Evolutionary conservation across 1,140 invertebrate species (phyloP).

Genomic region (Drosophila bocki): DNA sequence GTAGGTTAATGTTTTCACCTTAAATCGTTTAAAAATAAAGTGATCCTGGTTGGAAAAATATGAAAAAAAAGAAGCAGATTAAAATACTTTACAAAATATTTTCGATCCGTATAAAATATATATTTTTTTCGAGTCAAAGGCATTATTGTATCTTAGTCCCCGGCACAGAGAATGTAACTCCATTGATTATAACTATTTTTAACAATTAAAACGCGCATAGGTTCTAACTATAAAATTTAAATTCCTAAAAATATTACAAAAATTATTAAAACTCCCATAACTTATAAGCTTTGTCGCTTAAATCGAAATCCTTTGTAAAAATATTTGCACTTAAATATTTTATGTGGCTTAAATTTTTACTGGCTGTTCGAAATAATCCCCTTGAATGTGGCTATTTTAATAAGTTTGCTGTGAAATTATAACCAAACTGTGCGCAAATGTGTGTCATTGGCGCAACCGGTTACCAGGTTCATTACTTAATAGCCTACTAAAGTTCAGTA

Average conservation of each 20-base stretch:
- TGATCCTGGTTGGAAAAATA: fast-evolving
- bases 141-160: background rate
- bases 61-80: too few relatives aligned
- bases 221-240: background rate
- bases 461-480: conserved; percentile 40
- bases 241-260: too few relatives aligned
- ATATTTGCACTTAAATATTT: conserved; percentile 13
- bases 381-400: conserved; percentile 17
- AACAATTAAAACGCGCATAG: background rate
- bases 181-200: background rate
- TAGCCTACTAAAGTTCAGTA: conserved; percentile 40
- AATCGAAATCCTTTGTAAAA: background rate
- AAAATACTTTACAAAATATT: background rate
- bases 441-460: conserved; percentile 48
- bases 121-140: background rate
- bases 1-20: too few relatives aligned
- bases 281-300: background rate
- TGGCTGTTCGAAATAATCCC: conserved; percentile 6
- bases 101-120: background rate
- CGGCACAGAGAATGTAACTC: background rate
- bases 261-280: background rate
- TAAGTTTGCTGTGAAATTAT: conserved; percentile 11
- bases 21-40: background rate
- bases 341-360: background rate
- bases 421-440: conserved; percentile 7